Evolutionary conservation across 2,797 vertebrate genomes (phyloP), one percentile per base, ranked within the genome.

Genomic region (Darevskia mixta): DNA sequence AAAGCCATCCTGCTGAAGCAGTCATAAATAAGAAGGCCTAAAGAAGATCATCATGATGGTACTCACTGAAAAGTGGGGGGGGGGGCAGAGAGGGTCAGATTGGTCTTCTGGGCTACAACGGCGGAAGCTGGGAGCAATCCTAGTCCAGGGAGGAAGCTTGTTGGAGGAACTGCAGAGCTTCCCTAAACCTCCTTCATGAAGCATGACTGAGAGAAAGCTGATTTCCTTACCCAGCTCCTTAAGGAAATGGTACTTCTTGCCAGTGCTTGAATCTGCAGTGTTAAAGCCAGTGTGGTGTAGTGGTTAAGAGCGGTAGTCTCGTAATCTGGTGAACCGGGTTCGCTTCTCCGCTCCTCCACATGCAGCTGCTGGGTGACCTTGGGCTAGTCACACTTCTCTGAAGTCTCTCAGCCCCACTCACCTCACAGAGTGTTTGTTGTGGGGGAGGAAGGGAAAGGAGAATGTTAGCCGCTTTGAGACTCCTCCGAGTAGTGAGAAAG

Each of bases 1-100:
- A 95, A 95, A 95, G 94, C 93, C 95, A 96, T 95, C 94, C 95
- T 94, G 95, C 92, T 94, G 91, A 86, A 95, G 88, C 77, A 93
- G 92, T 91, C 86, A 92, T 91, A 88, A 90, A 92, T 91, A 88
- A 90, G 83, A 83, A 35, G 81, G 89, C 90, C 87, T 29, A 73
- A 72, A 93, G 86, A 71, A 71, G 66, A 71, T 76, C 41, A 32
- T 11, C 61, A 49, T 82, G 41, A 27, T 61, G 29, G 69, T 43
- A 45, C 27, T 75, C 71, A 38, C 8, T 75, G 25, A 38, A 32
- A 38, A 38, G 3, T 38, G 11, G 13, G 73, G 11, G n/a, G 35
- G 18, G 11, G 18, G 8, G 43, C 45, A 8, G 41, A 25, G 67
- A 67, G 13, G 72, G 73, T 17, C 4, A 27, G 23, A 45, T 77